Percentiles rank a stretch among this genome's conserved stretches.
Conservation (phyloP, 2,797 vertebrate genomes). For the Sternotherus odoratus region DNA sequence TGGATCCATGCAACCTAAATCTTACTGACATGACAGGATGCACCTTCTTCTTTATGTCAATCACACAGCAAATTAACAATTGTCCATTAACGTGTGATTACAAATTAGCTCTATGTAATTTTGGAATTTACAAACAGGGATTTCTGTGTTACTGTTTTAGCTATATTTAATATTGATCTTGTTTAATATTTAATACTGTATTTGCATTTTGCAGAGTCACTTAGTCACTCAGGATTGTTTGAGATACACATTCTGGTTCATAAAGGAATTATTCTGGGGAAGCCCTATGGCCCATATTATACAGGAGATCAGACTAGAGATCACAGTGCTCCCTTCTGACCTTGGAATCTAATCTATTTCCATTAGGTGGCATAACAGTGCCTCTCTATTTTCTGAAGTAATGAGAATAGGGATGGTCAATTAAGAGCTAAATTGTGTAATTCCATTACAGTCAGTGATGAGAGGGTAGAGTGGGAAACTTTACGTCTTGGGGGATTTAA, state of each 20-base stretch:
- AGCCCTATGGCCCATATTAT: neutral
- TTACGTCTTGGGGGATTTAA: neutral
- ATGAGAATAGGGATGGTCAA: neutral
- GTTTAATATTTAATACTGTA: no score
- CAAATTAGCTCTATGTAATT: neutral
- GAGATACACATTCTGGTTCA: neutral
- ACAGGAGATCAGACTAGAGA: neutral
- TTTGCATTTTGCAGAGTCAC: neutral
- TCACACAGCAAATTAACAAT: neutral
- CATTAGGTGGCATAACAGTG: neutral
- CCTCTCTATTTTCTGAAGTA: neutral
- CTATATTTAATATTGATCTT: neutral
- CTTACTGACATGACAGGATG: neutral
- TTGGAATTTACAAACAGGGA: neutral
- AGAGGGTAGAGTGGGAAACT: neutral
- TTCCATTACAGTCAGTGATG: neutral
- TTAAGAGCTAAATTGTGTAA: neutral
- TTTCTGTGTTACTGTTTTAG: neutral
- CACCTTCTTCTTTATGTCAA: neutral
- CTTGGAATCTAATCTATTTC: neutral
- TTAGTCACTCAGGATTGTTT: neutral
- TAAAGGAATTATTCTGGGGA: neutral
- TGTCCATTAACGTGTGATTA: neutral
- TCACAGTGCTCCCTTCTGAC: neutral
- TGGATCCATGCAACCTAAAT: neutral